Conservation (phyloP, 2,113 vertebrate genomes). For the Megaceryle maxima region DNA sequence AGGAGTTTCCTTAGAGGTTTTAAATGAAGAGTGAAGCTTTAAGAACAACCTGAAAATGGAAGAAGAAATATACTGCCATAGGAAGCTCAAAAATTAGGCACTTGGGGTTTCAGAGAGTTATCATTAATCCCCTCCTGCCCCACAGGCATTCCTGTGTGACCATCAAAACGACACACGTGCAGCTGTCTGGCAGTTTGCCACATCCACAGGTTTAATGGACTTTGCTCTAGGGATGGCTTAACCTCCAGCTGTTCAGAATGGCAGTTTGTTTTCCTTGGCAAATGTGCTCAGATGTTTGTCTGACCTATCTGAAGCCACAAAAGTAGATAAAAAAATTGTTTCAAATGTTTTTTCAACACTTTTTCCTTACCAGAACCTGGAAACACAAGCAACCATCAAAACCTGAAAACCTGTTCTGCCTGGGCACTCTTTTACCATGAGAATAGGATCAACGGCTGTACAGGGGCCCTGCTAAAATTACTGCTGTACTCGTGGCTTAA, state of each 20-base stretch:
- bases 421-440: neutral
- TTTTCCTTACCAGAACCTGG: neutral
- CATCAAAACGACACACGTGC: constrained; percentile 26
- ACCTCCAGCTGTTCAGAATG: constrained; percentile 7
- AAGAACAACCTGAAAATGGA: constrained; percentile 59
- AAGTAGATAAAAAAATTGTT: neutral
- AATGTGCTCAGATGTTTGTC: neutral
- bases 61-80: constrained; percentile 27
- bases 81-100: constrained; percentile 40
- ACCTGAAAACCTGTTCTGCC: neutral
- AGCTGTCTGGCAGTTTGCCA: constrained; percentile 13
- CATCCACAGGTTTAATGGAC: constrained; percentile 1
- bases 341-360: neutral
- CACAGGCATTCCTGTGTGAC: neutral
- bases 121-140: constrained; percentile 49
- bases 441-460: neutral
- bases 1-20: constrained; percentile 27
- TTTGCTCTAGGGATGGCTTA: constrained; percentile 32
- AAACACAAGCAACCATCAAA: neutral
- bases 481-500: neutral
- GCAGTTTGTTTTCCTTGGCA: constrained; percentile 7
- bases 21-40: constrained; percentile 58
- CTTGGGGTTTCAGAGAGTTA: constrained; percentile 26
- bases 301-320: neutral
- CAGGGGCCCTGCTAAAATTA: neutral